These are phyloP conservation scores for Pempheris klunzingeri DNA, from an alignment of 2,797 vertebrate genomes.

Conservation along the genomic window DNA sequence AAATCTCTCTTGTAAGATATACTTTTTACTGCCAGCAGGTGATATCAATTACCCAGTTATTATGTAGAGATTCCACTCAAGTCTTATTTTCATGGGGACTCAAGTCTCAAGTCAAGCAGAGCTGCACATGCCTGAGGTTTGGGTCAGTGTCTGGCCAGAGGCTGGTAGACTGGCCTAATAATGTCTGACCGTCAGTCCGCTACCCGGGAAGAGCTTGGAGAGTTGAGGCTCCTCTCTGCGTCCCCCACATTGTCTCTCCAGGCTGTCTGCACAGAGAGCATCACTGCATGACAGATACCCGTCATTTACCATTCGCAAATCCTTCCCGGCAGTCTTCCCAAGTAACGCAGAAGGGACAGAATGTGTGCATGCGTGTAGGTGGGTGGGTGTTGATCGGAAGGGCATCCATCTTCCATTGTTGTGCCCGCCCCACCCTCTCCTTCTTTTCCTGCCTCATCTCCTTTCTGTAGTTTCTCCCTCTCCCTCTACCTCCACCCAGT, in stretches of 20 bases:
- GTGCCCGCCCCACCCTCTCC: conserved; percentile 24
- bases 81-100: conserved; percentile 32
- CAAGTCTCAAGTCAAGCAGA: conserved; percentile 24
- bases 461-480: conserved; percentile 26
- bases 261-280: conserved; percentile 61
- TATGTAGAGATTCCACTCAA: conserved; percentile 29
- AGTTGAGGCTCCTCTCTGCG: conserved; percentile 63
- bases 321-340: conserved; percentile 52
- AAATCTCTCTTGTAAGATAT: conserved; percentile 10
- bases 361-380: conserved; percentile 26
- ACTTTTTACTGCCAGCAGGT: background rate
- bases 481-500: conserved; percentile 20
- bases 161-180: conserved; percentile 63
- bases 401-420: conserved; percentile 55
- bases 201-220: conserved; percentile 59
- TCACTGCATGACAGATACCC: conserved; percentile 67
- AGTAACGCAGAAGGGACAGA: conserved; percentile 37
- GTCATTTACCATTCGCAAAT: conserved; percentile 70
- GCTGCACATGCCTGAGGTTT: conserved; percentile 53
- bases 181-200: conserved; percentile 66
- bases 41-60: conserved; percentile 17
- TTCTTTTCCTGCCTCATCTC: conserved; percentile 43
- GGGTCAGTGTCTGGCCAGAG: conserved; percentile 62
- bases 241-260: conserved; percentile 63
- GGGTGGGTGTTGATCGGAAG: conserved; percentile 44